These are phyloP conservation scores for Mormyrus lacerda DNA, from an alignment of 2,113 vertebrate species.

Conservation along the genomic window DNA sequence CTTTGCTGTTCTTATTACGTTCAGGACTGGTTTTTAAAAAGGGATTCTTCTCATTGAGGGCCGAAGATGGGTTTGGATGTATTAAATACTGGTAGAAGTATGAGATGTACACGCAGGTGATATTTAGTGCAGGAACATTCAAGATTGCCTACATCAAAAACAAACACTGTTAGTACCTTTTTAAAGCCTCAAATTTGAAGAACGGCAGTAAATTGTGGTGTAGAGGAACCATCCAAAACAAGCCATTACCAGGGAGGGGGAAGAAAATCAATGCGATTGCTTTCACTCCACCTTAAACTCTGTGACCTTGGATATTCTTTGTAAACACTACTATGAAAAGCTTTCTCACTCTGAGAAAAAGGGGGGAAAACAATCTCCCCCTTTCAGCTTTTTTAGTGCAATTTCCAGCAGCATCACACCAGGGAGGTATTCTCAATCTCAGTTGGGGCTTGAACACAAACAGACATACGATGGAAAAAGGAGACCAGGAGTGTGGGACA, in stretches of 20 bases:
- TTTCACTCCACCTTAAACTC: constrained; percentile 15
- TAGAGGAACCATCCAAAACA: not conserved
- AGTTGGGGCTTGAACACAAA: not conserved
- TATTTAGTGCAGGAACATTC: not conserved
- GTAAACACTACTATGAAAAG: constrained; percentile 6
- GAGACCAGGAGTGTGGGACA: not conserved
- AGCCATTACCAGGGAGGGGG: not conserved
- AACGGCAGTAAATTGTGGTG: not conserved
- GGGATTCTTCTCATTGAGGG: not conserved
- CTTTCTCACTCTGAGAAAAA: not conserved
- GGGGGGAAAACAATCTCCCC: not conserved
- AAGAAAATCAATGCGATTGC: constrained; percentile 28
- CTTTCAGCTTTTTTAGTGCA: constrained; percentile 9
- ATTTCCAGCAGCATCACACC: constrained; percentile 26
- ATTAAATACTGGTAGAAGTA: not conserved
- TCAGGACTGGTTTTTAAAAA: constrained; percentile 4
- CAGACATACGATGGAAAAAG: not conserved
- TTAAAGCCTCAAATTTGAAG: constrained; percentile 1
- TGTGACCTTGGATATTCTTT: constrained; percentile 31
- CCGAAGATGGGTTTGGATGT: not conserved
- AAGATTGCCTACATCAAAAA: not conserved
- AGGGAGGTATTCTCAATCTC: not conserved
- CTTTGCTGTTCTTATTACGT: not conserved
- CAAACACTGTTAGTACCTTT: not conserved
- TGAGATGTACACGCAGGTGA: not conserved